Evolutionary conservation across 2,888 invertebrate genomes (phyloP).

Genomic region (Phyllotreta striolata): DNA sequence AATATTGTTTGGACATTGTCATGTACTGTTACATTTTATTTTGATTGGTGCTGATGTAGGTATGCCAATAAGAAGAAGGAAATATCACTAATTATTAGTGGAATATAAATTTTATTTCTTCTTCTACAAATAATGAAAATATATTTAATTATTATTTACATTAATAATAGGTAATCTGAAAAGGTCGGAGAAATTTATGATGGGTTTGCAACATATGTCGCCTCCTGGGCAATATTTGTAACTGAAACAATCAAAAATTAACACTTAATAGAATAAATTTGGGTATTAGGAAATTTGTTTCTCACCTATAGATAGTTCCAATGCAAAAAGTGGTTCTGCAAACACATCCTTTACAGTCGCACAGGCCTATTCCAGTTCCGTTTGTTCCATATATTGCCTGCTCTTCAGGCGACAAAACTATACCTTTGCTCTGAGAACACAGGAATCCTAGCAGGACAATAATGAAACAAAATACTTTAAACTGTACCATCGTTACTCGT

Average conservation of each 20-base stretch:
- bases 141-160: too few relatives aligned
- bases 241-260: constrained; percentile 1
- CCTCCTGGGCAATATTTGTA: background rate
- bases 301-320: background rate
- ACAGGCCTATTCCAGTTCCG: background rate
- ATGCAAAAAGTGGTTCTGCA: background rate
- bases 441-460: too few relatives aligned
- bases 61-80: too few relatives aligned
- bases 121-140: too few relatives aligned
- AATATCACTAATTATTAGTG: too few relatives aligned
- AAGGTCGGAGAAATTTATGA: background rate
- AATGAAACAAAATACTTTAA: too few relatives aligned
- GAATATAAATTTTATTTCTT: too few relatives aligned
- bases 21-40: too few relatives aligned
- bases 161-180: background rate
- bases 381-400: background rate
- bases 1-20: too few relatives aligned
- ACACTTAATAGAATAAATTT: background rate
- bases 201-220: constrained; percentile 2
- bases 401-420: background rate
- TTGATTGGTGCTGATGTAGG: too few relatives aligned
- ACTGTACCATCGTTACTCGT: too few relatives aligned
- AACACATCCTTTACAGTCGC: background rate
- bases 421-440: background rate
- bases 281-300: too few relatives aligned